Conservation (phyloP, 1,140 invertebrate species). For the Paracyclopina nana region DNA sequence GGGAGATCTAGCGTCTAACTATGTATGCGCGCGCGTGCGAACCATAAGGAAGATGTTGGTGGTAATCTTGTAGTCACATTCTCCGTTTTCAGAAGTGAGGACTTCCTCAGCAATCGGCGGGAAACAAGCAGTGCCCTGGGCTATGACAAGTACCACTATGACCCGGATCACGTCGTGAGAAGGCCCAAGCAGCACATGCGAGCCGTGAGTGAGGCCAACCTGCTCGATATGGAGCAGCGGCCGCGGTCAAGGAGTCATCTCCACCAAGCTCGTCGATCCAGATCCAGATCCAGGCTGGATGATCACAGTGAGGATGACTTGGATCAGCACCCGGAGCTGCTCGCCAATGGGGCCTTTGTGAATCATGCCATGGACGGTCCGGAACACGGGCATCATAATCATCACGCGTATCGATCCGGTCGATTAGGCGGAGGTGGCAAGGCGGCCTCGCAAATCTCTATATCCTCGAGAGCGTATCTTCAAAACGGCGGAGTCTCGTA, state of each 20-base stretch:
- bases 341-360: neutral
- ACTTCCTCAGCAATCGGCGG: slow-evolving; percentile 3
- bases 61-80: too few relatives aligned
- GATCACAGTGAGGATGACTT: too few relatives aligned
- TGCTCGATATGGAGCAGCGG: too few relatives aligned
- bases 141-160: neutral
- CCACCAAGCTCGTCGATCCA: too few relatives aligned
- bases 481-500: slow-evolving; percentile 17
- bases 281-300: too few relatives aligned
- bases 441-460: slow-evolving; percentile 16
- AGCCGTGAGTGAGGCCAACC: neutral
- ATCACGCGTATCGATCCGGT: too few relatives aligned
- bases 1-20: too few relatives aligned
- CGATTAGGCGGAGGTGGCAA: too few relatives aligned
- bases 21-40: too few relatives aligned
- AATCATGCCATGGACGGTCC: slow-evolving; percentile 1
- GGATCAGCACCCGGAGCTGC: too few relatives aligned
- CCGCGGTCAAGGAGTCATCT: too few relatives aligned
- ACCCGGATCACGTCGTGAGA: neutral
- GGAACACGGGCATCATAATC: slow-evolving; percentile 1
- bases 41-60: too few relatives aligned
- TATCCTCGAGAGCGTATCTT: slow-evolving; percentile 9
- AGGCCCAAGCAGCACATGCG: neutral
- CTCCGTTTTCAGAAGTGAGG: neutral
- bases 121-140: neutral